Evolutionary conservation across 2,888 invertebrate species (phyloP).

Genomic region (Slavum lentiscoides): DNA sequence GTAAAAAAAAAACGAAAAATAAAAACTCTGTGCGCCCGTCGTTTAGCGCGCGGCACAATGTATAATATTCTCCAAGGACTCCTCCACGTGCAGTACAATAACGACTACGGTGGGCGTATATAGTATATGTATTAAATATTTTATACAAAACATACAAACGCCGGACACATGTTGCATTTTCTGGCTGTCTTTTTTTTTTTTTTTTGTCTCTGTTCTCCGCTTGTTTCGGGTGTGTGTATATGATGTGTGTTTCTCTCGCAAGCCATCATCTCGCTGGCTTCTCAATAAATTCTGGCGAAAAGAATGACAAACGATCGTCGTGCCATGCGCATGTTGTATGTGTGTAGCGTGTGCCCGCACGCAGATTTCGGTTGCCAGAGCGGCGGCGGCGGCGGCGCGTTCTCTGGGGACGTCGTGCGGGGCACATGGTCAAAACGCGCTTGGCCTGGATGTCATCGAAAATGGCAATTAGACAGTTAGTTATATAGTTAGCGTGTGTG

Average conservation of each 20-base stretch:
- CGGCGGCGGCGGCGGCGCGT: no score
- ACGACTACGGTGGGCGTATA: constrained; percentile 48
- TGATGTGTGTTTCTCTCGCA: no score
- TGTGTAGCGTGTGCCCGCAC: constrained; percentile 20
- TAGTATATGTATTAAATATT: background rate
- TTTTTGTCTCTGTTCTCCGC: constrained; percentile 43
- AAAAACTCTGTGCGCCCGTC: background rate
- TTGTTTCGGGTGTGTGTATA: constrained; percentile 48
- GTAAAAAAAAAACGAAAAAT: constrained; percentile 21
- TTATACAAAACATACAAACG: constrained; percentile 45
- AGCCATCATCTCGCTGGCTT: background rate
- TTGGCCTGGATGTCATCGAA: constrained; percentile 4
- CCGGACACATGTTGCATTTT: constrained; percentile 48
- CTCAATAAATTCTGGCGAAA: background rate
- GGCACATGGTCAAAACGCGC: constrained; percentile 24
- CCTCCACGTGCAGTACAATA: constrained; percentile 27
- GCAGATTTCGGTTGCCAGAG: no score
- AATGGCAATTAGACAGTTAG: constrained; percentile 26
- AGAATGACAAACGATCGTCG: constrained; percentile 31
- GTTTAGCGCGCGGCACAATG: constrained; percentile 16
- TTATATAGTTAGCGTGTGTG: background rate
- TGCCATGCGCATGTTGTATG: constrained; percentile 31
- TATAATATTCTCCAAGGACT: constrained; percentile 42
- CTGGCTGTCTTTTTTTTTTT: background rate
- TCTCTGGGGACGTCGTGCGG: no score